Conservation (phyloP, 2,113 vertebrate species). For the Thinocorus orbignyianus region DNA sequence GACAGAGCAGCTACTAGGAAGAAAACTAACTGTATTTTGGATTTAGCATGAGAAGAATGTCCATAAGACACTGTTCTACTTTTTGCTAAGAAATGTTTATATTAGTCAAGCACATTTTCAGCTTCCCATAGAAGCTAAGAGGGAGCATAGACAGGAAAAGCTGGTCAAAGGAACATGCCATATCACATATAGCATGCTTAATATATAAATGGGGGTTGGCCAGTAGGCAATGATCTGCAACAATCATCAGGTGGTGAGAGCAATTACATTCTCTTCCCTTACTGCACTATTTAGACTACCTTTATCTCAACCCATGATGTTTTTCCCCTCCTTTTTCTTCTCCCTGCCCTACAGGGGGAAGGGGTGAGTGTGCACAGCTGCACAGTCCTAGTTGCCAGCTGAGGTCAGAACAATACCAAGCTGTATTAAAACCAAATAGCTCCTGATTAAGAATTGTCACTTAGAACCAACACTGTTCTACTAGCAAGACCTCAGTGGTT, state of each 20-base stretch:
- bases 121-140: background rate
- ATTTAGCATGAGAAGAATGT: background rate
- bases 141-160: background rate
- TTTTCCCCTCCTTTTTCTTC: background rate
- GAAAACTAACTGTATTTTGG: too few relatives aligned
- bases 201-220: background rate
- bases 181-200: background rate
- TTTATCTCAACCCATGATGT: background rate
- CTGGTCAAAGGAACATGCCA: background rate
- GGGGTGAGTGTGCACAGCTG: background rate
- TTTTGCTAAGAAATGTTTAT: background rate
- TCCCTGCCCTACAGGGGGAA: background rate
- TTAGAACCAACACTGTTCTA: background rate
- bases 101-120: background rate
- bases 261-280: background rate
- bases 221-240: background rate
- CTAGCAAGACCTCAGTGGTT: background rate
- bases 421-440: background rate
- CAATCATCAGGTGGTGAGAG: background rate
- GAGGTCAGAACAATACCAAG: background rate
- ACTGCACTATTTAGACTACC: background rate
- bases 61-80: background rate
- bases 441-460: background rate
- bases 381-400: background rate
- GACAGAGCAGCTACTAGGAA: too few relatives aligned